These are phyloP conservation scores for Cygnus olor DNA, from an alignment of 2,797 vertebrate species.

Conservation along the genomic window DNA sequence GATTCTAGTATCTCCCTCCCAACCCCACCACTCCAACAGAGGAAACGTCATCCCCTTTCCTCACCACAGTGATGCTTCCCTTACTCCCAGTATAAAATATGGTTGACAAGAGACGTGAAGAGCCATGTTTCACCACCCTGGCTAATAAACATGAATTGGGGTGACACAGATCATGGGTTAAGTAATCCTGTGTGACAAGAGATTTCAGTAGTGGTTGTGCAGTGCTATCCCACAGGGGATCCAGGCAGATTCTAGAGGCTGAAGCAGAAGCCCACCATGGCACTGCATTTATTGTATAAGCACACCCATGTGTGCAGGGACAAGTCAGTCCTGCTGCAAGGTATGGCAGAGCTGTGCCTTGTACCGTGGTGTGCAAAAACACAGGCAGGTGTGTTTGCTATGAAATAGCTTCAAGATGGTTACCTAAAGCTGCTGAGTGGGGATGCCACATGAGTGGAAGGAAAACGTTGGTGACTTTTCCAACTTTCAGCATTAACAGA, in stretches of 20 bases:
- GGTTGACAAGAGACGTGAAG: background rate
- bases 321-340: background rate
- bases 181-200: background rate
- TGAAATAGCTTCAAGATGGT: background rate
- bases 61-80: background rate
- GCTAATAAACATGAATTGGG: background rate
- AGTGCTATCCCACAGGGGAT: rapidly evolving
- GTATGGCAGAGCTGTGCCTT: background rate
- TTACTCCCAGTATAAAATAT: background rate
- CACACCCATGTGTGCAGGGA: background rate
- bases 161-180: background rate
- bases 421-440: background rate
- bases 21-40: background rate
- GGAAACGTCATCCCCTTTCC: background rate
- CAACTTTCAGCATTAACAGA: background rate
- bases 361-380: background rate
- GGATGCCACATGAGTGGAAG: background rate
- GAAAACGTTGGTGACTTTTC: background rate
- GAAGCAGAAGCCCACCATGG: background rate
- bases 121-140: background rate
- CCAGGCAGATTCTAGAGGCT: background rate
- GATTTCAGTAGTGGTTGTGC: background rate
- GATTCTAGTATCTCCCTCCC: background rate
- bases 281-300: background rate
- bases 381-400: background rate